Base-by-base conservation (phyloP, 2,113 vertebrate genomes). In the Takifugu flavidus region DNA sequence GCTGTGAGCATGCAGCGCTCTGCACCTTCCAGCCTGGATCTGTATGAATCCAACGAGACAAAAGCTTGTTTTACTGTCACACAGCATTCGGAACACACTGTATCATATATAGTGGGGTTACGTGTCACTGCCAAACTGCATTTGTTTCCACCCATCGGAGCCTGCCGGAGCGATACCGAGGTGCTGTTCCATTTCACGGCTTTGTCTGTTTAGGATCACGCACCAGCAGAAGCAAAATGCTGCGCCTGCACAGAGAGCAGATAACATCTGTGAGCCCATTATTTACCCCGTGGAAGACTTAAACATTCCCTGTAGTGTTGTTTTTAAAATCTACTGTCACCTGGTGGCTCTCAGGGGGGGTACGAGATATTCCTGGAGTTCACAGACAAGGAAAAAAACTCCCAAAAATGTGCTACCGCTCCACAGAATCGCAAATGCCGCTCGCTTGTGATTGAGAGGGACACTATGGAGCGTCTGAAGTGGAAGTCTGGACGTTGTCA, bases 151-250 rank as follows among this genome's bases (percentile, higher is more conserved):
- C 56, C 59, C 67, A 75, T 81, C 72, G 4, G 69, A 65, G 67
- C 78, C 67, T 83, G 61, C 76, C 63, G 50, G 70, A 80, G 74
- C 74, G 82, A 75, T 55, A 50, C 79, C 68, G 77, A 86, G 82
- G 70, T 76, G 63, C 53, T 84, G 81, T 85, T 87, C 74, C 62
- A 58, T 82, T 74, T 82, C 78, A 72, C 63, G 74, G 58, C 56
- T 67, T 72, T 77, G 81, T 83, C 81, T 85, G 79, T 79, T 81
- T 80, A 65, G 65, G 77, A 75, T 83, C 82, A 70, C 56, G 68
- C 64, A 74, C 68, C 68, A 74, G 56, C 71, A 74, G 56, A 62
- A 70, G 79, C 49, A 25, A 78, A 80, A 79, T 72, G 63, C 70
- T 76, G 63, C 72, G 27, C 75, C 71, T 68, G 67, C 74, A 76